phyloP scores from a whole-genome alignment of 2,113 vertebrate species.

The Cervus canadensis region DNA sequence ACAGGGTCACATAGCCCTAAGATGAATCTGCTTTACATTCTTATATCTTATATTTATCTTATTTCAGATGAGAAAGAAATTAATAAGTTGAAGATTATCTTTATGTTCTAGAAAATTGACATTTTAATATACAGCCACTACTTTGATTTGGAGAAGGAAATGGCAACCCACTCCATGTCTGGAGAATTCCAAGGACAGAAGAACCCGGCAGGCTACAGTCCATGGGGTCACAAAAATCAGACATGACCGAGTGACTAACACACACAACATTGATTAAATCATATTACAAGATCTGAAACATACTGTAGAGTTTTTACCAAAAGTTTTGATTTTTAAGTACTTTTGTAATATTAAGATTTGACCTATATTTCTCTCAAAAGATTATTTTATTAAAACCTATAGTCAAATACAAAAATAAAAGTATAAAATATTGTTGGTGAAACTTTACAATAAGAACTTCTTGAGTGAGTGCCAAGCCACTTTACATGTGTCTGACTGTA shows the following conservation, averaged over 20 bases:
- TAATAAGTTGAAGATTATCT: not conserved
- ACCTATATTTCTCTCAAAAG: not conserved
- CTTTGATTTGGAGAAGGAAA: not conserved
- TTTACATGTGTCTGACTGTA: not conserved
- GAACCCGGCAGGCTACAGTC: not conserved
- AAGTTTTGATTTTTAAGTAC: not conserved
- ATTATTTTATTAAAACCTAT: not conserved
- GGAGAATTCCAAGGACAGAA: not conserved
- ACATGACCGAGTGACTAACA: accelerated
- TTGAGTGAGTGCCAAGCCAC: not conserved
- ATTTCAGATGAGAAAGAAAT: not conserved
- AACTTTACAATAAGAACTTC: not conserved
- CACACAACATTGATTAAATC: not conserved
- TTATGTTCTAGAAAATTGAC: not conserved
- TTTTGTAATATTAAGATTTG: not conserved
- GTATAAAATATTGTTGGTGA: not conserved
- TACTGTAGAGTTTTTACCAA: not conserved
- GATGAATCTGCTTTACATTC: not conserved
- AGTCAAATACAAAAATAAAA: not conserved
- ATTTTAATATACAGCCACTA: not conserved
- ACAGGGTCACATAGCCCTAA: not conserved
- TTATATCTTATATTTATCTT: not conserved
- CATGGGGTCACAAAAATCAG: not conserved
- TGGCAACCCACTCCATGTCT: not conserved
- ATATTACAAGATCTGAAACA: not conserved